Conservation (phyloP, 2,113 vertebrate species). For the Austrofundulus limnaeus region DNA sequence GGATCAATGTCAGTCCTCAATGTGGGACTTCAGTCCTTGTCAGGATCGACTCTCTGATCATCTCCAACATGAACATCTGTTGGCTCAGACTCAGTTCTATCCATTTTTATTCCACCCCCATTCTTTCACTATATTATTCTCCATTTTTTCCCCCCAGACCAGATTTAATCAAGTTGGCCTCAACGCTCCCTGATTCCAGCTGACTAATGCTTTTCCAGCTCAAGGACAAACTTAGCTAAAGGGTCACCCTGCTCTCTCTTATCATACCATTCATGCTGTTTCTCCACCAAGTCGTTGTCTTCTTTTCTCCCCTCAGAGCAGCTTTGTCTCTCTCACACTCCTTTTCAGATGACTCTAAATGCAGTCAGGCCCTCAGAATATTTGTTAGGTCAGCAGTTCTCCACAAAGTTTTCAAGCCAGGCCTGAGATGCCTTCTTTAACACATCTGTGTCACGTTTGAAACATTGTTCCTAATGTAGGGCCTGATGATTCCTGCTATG, state of each 20-base stretch:
- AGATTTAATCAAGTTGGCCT: slow-evolving; percentile 58
- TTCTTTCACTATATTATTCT: slow-evolving; percentile 6
- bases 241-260: slow-evolving; percentile 23
- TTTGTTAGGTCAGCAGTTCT: slow-evolving; percentile 18
- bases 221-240: slow-evolving; percentile 52
- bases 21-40: slow-evolving; percentile 12
- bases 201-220: slow-evolving; percentile 66
- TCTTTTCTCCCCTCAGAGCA: slow-evolving; percentile 8
- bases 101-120: background rate
- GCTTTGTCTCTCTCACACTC: slow-evolving; percentile 43
- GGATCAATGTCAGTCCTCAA: slow-evolving; percentile 21
- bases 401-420: background rate
- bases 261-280: slow-evolving; percentile 15
- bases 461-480: no score
- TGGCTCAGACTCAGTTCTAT: slow-evolving; percentile 3
- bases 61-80: slow-evolving; percentile 6
- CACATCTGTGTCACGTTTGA: no score
- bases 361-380: slow-evolving; percentile 20
- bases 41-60: background rate
- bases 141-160: slow-evolving; percentile 24
- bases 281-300: slow-evolving; percentile 17
- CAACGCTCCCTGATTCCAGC: slow-evolving; percentile 17
- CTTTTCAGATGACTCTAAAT: slow-evolving; percentile 29
- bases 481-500: no score
- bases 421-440: no score